A percentile compares a stretch with the other conserved stretches of the same genome.
Conservation (phyloP, 2,113 vertebrate species). For the Oreochromis spilurus region DNA sequence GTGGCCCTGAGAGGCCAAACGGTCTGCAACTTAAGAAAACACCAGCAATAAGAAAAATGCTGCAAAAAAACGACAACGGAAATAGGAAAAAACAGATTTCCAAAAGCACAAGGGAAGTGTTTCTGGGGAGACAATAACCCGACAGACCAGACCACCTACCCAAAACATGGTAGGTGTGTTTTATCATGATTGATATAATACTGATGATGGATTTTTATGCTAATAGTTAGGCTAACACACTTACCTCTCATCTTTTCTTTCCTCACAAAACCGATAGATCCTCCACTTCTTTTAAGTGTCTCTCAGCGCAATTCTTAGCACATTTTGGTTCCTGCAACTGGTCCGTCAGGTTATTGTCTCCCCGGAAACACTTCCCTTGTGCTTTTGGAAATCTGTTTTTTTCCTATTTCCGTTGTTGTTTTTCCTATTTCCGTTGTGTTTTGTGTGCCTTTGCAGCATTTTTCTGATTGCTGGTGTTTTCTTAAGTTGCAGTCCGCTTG, state of each 20-base stretch:
- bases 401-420: not conserved
- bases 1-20: not conserved
- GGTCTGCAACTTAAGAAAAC: not conserved
- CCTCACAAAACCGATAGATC: not conserved
- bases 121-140: not conserved
- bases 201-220: not conserved
- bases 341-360: not conserved
- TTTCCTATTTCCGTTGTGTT: not conserved
- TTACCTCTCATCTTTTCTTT: not conserved
- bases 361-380: not conserved
- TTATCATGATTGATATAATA: not conserved
- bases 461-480: not conserved
- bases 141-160: not conserved
- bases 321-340: not conserved
- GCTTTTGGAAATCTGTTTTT: not conserved
- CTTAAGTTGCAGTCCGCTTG: not conserved
- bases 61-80: not conserved
- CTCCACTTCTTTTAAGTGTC: rapidly evolving
- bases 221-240: not conserved
- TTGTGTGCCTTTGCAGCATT: not conserved
- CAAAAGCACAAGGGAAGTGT: not conserved
- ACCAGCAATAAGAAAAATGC: not conserved
- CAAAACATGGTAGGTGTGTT: not conserved
- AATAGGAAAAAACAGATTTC: not conserved
- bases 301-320: not conserved